Conservation (phyloP, 2,888 invertebrate species). For the Euzophera pinguis region DNA sequence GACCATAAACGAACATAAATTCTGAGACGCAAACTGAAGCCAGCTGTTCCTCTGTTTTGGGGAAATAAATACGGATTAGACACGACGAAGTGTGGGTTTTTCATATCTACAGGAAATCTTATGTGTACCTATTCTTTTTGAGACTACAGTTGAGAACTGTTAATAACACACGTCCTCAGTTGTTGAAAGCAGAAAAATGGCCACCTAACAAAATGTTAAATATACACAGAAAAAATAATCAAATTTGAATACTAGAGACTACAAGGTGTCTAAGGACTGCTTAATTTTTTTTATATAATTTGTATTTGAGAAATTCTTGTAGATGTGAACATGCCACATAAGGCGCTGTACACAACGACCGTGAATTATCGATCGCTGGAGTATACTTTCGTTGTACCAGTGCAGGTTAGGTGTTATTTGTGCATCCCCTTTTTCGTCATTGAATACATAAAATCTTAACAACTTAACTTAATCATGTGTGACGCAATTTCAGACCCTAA, state of each 20-base stretch:
- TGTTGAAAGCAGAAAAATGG: too few relatives aligned
- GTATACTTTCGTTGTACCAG: slow-evolving; percentile 21
- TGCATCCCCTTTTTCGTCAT: background rate
- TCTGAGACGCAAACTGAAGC: slow-evolving; percentile 63
- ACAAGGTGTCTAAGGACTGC: too few relatives aligned
- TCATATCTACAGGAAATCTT: slow-evolving; percentile 2
- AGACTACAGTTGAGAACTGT: too few relatives aligned
- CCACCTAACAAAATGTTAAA: too few relatives aligned
- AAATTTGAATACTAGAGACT: too few relatives aligned
- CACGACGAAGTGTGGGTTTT: slow-evolving; percentile 37
- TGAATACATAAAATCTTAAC: background rate
- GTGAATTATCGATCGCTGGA: slow-evolving; percentile 60
- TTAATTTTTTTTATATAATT: too few relatives aligned
- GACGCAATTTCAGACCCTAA: too few relatives aligned
- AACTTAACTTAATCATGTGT: background rate
- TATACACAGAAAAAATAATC: too few relatives aligned
- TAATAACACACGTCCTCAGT: too few relatives aligned
- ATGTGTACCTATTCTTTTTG: background rate
- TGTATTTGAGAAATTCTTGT: too few relatives aligned
- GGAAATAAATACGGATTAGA: slow-evolving; percentile 74
- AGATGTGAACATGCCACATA: slow-evolving; percentile 9
- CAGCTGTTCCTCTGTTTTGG: slow-evolving; percentile 72
- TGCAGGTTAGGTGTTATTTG: background rate
- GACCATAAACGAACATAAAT: slow-evolving; percentile 61
- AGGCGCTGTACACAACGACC: slow-evolving; percentile 47